Evolutionary conservation across 2,113 vertebrate genomes (phyloP), one percentile per base, ranked within the genome.

Genomic region (Butorides virescens): DNA sequence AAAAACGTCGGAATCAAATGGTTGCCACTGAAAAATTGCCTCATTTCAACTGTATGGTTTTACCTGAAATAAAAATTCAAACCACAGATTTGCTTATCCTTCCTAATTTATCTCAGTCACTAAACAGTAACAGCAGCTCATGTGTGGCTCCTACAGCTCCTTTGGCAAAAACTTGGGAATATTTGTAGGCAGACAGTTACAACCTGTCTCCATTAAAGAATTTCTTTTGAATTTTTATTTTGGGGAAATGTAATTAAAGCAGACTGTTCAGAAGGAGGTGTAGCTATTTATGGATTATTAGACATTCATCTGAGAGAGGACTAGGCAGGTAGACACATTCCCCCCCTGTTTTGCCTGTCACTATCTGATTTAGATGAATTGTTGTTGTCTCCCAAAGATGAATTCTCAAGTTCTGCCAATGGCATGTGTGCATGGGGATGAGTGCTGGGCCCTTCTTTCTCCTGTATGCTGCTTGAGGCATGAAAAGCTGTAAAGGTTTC

Each of bases 361-460:
- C 74, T 4, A 3, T 50, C 25, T 74, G 44, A 56, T 59, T 56
- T 34, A n/a, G 36, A 56, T 56, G 32, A 70, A 37, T 52, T 50
- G 7, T 16, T 37, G 8, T 11, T 36, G 7, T 50, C n/a, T 74
- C 30, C 42, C 15, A 34, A 9, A 90, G 47, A 30, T 39, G 36
- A 49, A 30, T 62, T 70, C 21, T 39, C 10, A 46, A 29, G 30
- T 74, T 78, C 39, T 84, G 62, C 37, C 16, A 23, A 27, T 23
- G 34, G 8, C 3, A 7, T 0, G 0, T 34, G 18, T 1, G 3
- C 9, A 13, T 13, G 11, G 26, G 36, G 30, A 13, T 27, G 27
- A 52, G 20, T 68, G 19, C n/a, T 75, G 56, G 52, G 14, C 30
- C 23, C 13, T 61, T 75, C 39, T 39, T 39, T 50, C 23, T 68